Base-by-base conservation (phyloP, 2,888 invertebrate genomes). In the Xanthia icteritia region DNA sequence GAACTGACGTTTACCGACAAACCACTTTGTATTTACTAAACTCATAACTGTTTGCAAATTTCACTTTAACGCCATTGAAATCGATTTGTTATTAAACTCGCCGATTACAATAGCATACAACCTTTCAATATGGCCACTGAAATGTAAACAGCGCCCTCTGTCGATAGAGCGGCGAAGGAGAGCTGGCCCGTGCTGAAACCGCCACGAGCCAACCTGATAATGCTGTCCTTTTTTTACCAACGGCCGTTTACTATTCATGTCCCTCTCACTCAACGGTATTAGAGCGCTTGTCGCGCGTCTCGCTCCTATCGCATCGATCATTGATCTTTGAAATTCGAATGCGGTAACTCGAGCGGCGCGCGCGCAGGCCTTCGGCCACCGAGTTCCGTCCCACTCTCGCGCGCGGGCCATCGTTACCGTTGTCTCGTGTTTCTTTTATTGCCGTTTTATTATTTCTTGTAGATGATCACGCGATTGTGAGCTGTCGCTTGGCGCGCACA, bases 381-480 rank as follows among this genome's bases (percentile, higher is more conserved):
- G 90, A 90, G 90, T 87, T 89, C 94, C 91, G 90, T 96, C 96
- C 89, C 94, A 89, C 93, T 96, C 94, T 88, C 93, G 90, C 96
- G 92, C 94, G 92, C 92, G 91, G 92, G 89, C 90, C 85, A 90
- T 91, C 87, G 92, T 94, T 94, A 93, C 93, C 92, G 95, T 93
- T 94, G 95, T 95, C 96, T 96, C 96, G 94, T 94, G 94, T 96
- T 96, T 94, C 96, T 96, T 96, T 96, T 96, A 96, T 96, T 96
- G 95, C 95, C 95, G 96, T 96, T 96, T 96, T 96, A 96, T 96
- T 96, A 96, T 96, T 96, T 96, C 96, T 96, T 96, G 96, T 96
- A 96, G 96, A 96, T 95, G 96, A 96, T 96, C 96, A 96, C 96
- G 96, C 96, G 96, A 96, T 96, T 96, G 96, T 95, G 92, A 95